Evolutionary conservation across 2,888 invertebrate genomes (phyloP), one percentile per base, ranked within the genome.

Genomic region (Pocota personata): DNA sequence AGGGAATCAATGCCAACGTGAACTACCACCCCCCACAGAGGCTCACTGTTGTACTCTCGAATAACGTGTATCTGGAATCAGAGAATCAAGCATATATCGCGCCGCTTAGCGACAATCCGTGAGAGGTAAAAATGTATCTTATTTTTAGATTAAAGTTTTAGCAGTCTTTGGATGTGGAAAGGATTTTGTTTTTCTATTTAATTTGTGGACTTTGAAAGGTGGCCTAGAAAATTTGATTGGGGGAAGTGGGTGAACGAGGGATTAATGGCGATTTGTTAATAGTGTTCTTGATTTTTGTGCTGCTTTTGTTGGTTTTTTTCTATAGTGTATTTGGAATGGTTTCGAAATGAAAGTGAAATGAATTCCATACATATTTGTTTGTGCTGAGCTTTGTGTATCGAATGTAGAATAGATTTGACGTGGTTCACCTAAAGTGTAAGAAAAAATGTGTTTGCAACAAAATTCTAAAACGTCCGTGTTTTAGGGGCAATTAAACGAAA

Each of bases 1-100:
- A 66, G 21, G 24, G 60, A 75, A 84, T 84, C 84, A 84, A 80
- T 80, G 84, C 84, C 84, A 84, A 84, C 80, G 64, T 84, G 71
- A 58, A 79, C 48, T 75, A 48, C 75, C 80, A 19, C 80, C 80
- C 75, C 84, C 84, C 84, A 80, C 84, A 43, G 71, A 76, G 84
- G 30, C 52, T 14, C 62, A 50, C 16, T 60, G 19, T 19, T 71
- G 55, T 37, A 55, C 71, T 73, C 48, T 75, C 55, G 62, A 55
- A 46, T 35, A 32, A 30, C 67, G 19, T 69, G 24, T n/a, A 66
- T 62, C 71, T 78, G 78, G 60, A 78, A 78, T 50, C 40, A 40
- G 12, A 69, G 27, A 67, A 32, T 52, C 35, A 50, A 37, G 57
- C 72, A 72, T 30, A 76, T 71, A 64, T 64, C 75, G 43, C 67